phyloP scores from a whole-genome alignment of 2,888 invertebrate genomes.

The Macropis europaea region DNA sequence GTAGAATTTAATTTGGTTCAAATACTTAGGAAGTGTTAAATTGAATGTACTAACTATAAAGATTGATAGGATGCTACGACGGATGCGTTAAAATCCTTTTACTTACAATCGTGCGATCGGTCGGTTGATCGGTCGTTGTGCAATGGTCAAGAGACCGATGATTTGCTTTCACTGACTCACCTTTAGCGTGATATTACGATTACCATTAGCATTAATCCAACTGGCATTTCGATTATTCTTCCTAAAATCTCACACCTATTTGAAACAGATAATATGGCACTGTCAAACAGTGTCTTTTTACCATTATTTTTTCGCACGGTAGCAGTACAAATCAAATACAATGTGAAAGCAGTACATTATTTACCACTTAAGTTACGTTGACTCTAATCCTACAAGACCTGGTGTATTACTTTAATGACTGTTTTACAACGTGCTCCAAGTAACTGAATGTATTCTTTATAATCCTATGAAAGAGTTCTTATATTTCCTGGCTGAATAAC shows the following conservation, averaged over 20 bases:
- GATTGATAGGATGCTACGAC: not conserved
- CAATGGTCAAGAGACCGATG: conserved; percentile 64
- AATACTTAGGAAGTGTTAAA: not conserved
- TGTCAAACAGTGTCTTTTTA: not conserved
- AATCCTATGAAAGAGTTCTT: no score
- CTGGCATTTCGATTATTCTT: conserved; percentile 65
- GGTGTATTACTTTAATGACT: no score
- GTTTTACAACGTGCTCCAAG: no score
- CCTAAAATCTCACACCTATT: conserved; percentile 62
- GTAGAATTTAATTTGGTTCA: no score
- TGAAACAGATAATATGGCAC: not conserved
- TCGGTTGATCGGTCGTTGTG: conserved; percentile 53
- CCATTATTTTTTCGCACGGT: not conserved
- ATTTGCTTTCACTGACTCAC: conserved; percentile 78
- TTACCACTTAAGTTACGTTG: no score
- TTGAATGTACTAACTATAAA: not conserved
- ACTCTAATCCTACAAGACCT: no score
- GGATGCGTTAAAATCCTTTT: conserved; percentile 33
- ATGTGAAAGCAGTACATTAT: no score
- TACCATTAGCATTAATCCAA: conserved; percentile 71
- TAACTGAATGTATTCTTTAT: no score
- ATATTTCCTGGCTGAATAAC: no score
- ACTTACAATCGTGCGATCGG: conserved; percentile 31
- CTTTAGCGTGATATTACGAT: conserved; percentile 76
- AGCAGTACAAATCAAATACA: not conserved